These are phyloP conservation scores for Anagrus nilaparvatae DNA, from an alignment of 1,140 invertebrate species.

Conservation along the genomic window DNA sequence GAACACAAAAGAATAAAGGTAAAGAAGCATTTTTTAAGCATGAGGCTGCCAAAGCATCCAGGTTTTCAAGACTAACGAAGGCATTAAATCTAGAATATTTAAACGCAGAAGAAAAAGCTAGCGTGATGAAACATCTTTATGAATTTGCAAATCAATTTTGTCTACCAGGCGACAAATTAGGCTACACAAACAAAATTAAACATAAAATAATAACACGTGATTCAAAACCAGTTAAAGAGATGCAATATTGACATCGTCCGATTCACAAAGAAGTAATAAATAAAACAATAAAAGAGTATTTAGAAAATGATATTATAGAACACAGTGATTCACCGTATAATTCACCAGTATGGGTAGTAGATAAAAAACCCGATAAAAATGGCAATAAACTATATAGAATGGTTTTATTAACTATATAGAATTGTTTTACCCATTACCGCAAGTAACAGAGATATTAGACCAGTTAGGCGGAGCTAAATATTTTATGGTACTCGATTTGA, in stretches of 20 bases:
- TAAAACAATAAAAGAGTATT: slow-evolving; percentile 6
- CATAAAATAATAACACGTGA: slow-evolving; percentile 2
- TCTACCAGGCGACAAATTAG: neutral
- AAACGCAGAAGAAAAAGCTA: neutral
- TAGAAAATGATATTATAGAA: slow-evolving; percentile 26
- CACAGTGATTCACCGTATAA: slow-evolving; percentile 26
- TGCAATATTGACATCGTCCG: neutral
- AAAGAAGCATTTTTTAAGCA: too few relatives aligned
- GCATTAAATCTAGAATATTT: neutral
- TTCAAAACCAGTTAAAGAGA: neutral
- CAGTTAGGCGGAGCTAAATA: slow-evolving; percentile 15
- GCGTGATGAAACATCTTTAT: neutral
- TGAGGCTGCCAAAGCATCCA: too few relatives aligned
- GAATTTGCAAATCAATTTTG: neutral
- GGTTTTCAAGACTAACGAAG: neutral
- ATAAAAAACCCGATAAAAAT: slow-evolving; percentile 30
- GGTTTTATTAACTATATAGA: slow-evolving; percentile 18
- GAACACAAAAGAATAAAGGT: neutral
- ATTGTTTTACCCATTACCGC: slow-evolving; percentile 16
- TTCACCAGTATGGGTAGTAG: slow-evolving; percentile 26
- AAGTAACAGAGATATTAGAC: slow-evolving; percentile 18
- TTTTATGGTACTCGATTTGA: slow-evolving; percentile 14
- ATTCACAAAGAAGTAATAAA: slow-evolving; percentile 1
- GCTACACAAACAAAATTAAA: neutral
- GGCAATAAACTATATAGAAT: slow-evolving; percentile 22